Evolutionary conservation across 2,113 vertebrate genomes (phyloP), one percentile per base, ranked within the genome.

Genomic region (Stercorarius parasiticus): DNA sequence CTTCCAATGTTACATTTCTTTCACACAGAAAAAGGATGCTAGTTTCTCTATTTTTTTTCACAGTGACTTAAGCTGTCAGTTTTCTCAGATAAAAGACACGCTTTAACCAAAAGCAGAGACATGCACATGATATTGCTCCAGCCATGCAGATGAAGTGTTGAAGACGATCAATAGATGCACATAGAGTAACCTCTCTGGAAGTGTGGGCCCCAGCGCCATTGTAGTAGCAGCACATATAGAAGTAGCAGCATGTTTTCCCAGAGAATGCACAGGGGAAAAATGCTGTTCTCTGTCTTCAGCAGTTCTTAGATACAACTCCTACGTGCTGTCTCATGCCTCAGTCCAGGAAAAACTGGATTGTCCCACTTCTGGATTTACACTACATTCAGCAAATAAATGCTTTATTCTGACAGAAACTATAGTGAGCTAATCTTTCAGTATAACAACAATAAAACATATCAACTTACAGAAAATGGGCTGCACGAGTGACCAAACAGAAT

Each of bases 151-250:
- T 43, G 26, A 15, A 1, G 2, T 32, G 27, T 10, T 82, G 47
- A 70, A 64, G 52, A 50, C 4, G 18, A 72, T 4, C 47, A 47
- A 34, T 11, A 3, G 21, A 22, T 50, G 18, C 16, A 40, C 5
- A 11, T 3, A 22, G 5, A 50, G n/a, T 22, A 40, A 36, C 4
- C 2, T 27, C 7, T 58, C 11, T 64, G 47, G 21, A 80, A 64
- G 9, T 0, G 0, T 29, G 29, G 29, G 5, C 14, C 52, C 21
- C 38, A 71, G 47, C 25, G 42, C 5, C 26, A 6, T 3, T 52
- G 13, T 29, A 34, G 16, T 7, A 88, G 4, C 52, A 45, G 23
- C 12, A 58, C 6, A 2, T 2, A 14, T 15, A 66, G 34, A 18
- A 77, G 13, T 5, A 82, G 13, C 42, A 67, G 9, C 15, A 32